A percentile compares a stretch with the other conserved stretches of the same genome.
Conservation (phyloP, 1,140 invertebrate genomes). For the Pseudomyrmex gracilis region DNA sequence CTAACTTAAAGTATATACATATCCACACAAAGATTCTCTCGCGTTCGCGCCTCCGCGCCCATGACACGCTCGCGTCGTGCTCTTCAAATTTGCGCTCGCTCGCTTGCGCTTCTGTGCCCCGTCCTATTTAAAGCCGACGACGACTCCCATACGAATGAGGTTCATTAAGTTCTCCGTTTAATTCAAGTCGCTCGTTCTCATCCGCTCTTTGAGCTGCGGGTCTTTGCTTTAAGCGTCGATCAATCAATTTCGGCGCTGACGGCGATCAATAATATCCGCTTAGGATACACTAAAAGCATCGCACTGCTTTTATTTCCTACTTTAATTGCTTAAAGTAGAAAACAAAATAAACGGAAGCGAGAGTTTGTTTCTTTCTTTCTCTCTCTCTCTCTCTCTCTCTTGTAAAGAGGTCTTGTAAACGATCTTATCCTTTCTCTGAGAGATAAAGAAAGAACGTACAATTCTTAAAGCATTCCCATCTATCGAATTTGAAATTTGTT, state of each 20-base stretch:
- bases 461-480: too few species aligned
- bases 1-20: conserved; percentile 45
- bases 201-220: background rate
- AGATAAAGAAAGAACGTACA: background rate
- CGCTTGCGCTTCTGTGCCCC: conserved; percentile 24
- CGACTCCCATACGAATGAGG: conserved; percentile 46
- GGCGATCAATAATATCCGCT: conserved; percentile 49
- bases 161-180: conserved; percentile 54
- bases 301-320: background rate
- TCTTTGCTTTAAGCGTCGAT: conserved; percentile 44
- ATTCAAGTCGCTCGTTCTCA: conserved; percentile 33
- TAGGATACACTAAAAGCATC: background rate
- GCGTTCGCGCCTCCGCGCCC: conserved; percentile 39
- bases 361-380: background rate
- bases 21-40: conserved; percentile 41
- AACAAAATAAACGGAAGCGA: conserved; percentile 48
- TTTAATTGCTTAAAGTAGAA: background rate
- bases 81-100: conserved; percentile 56
- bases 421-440: background rate
- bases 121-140: conserved; percentile 59
- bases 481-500: too few species aligned
- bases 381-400: background rate
- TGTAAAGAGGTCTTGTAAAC: background rate
- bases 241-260: conserved; percentile 44
- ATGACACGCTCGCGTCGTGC: conserved; percentile 58